Evolutionary conservation across 1,140 invertebrate genomes (phyloP).

Genomic region (Drosophila triauraria): DNA sequence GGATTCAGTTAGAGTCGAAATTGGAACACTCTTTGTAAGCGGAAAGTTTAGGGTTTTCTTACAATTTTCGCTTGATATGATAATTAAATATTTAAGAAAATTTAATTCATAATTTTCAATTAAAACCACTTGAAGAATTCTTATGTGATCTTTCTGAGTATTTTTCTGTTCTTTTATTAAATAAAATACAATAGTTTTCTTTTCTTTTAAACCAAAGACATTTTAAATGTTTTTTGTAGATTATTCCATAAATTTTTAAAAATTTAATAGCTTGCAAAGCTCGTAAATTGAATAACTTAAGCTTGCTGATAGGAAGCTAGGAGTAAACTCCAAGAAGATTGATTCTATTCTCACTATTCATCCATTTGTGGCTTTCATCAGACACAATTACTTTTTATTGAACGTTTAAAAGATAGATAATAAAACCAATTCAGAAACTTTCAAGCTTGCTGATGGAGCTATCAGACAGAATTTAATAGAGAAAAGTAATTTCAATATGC

Average conservation of each 20-base stretch:
- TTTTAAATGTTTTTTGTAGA: no score
- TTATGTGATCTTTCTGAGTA: no score
- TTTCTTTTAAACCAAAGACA: no score
- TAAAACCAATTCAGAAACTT: constrained; percentile 14
- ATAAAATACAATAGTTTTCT: no score
- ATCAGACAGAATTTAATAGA: background rate
- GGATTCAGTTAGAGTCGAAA: constrained; percentile 6
- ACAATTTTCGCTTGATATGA: no score
- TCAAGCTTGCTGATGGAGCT: constrained; percentile 3
- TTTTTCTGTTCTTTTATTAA: no score
- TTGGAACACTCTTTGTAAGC: constrained; percentile 36
- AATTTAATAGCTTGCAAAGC: no score
- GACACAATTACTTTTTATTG: constrained; percentile 11
- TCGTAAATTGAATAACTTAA: background rate
- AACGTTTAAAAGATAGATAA: constrained; percentile 2
- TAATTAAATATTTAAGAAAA: no score
- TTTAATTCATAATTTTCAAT: no score
- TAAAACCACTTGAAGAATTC: no score
- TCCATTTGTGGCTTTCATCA: constrained; percentile 3
- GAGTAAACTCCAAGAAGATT: no score
- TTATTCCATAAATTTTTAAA: no score
- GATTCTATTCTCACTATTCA: background rate
- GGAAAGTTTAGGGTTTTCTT: background rate
- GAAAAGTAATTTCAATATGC: constrained; percentile 7
- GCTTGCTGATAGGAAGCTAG: background rate